Conservation (phyloP, 2,113 vertebrate species). For the Acrocephalus kingi region DNA sequence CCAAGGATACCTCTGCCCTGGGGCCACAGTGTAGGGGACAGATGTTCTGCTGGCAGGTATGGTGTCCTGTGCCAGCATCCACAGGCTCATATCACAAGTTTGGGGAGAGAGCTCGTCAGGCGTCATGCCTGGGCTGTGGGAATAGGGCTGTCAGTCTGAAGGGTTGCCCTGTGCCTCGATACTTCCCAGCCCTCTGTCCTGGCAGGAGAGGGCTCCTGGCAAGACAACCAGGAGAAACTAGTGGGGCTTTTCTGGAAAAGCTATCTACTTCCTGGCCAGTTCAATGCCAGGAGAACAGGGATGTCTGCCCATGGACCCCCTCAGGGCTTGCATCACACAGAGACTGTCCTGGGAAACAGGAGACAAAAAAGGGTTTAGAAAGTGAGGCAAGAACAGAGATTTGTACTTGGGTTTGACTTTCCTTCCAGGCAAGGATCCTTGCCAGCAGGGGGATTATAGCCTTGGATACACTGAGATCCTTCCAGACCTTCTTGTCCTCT, state of each 20-base stretch:
- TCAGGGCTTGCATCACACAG: background rate
- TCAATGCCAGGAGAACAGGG: background rate
- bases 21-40: fast-evolving
- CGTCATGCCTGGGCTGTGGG: fast-evolving
- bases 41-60: background rate
- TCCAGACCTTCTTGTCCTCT: background rate
- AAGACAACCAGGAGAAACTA: background rate
- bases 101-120: background rate
- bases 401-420: constrained; percentile 21
- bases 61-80: background rate
- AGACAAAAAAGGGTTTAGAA: background rate
- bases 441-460: constrained; percentile 20
- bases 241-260: background rate
- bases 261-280: background rate
- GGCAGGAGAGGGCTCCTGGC: background rate
- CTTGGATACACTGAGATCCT: background rate
- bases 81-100: fast-evolving
- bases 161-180: fast-evolving
- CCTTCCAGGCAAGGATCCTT: background rate
- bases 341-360: background rate
- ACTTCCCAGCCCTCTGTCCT: background rate
- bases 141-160: background rate
- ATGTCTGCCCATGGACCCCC: background rate
- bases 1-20: background rate
- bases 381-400: background rate